Conservation (phyloP, 2,888 invertebrate genomes). For the Gerris lacustris region DNA sequence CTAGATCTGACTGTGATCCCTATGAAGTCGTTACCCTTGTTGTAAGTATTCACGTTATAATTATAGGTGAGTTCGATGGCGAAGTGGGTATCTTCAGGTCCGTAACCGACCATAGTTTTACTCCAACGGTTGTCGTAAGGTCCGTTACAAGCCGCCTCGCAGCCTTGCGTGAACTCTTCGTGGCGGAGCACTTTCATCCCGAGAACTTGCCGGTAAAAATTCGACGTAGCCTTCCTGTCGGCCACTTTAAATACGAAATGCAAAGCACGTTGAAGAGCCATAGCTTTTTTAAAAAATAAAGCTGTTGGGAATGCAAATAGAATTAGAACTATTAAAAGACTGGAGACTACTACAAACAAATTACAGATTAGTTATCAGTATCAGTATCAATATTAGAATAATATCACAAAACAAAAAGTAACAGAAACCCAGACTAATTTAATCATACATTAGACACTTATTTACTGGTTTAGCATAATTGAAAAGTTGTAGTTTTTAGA, state of each 20-base stretch:
- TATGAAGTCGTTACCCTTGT: conserved; percentile 69
- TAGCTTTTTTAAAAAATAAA: background rate
- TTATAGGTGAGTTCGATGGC: conserved; percentile 96
- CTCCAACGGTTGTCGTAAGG: conserved; percentile 97
- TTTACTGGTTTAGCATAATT: no score
- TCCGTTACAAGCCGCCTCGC: conserved; percentile 96
- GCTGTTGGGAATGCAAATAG: no score
- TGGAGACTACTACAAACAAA: no score
- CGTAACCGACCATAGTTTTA: conserved; percentile 98
- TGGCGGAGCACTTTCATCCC: conserved; percentile 95
- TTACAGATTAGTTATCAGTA: no score
- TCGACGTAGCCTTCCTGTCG: conserved; percentile 68
- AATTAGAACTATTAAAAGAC: no score
- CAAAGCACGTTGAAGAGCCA: conserved; percentile 48
- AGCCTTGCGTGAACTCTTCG: conserved; percentile 94
- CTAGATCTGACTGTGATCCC: conserved; percentile 73
- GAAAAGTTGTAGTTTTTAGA: no score
- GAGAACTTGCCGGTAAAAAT: conserved; percentile 78
- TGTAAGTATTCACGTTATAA: conserved; percentile 79
- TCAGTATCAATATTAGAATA: no score
- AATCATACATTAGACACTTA: no score
- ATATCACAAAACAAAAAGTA: no score
- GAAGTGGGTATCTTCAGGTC: conserved; percentile 86
- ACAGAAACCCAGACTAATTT: no score
- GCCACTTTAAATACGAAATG: conserved; percentile 96